A percentile compares a stretch with the other conserved stretches of the same genome.
phyloP scores from a whole-genome alignment of 2,888 invertebrate species.

The Chloroclystis v-ata region DNA sequence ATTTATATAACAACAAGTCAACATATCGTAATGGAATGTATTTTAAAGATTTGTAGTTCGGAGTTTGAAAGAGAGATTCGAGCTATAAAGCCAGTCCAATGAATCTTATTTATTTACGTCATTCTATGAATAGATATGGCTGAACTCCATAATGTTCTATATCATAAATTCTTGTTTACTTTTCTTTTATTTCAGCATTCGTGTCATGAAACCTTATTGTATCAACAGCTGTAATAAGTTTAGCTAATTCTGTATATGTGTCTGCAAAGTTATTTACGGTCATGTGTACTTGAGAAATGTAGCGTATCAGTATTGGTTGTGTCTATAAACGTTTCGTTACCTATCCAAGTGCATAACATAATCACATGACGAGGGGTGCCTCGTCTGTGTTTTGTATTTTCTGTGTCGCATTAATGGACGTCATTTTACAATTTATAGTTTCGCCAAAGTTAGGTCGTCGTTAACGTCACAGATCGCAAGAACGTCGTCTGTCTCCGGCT shows the following conservation, averaged over 20 bases:
- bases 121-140: constrained; percentile 18
- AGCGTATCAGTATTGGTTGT: background rate
- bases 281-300: background rate
- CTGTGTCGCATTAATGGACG: constrained; percentile 19
- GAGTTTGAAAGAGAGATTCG: constrained; percentile 17
- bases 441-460: constrained; percentile 14
- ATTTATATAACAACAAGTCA: constrained; percentile 17
- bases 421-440: constrained; percentile 27
- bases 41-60: constrained; percentile 19
- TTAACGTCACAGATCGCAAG: constrained; percentile 30
- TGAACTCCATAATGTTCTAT: constrained; percentile 10
- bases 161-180: constrained; percentile 13
- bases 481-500: constrained; percentile 26
- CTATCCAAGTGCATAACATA: constrained; percentile 8
- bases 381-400: background rate
- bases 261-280: background rate
- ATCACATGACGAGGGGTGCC: constrained; percentile 9
- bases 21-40: constrained; percentile 13
- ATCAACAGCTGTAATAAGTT: constrained; percentile 1
- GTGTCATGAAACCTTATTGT: background rate
- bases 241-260: background rate
- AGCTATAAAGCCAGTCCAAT: constrained; percentile 16
- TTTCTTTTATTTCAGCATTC: constrained; percentile 7
- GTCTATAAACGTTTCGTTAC: constrained; percentile 7
- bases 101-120: constrained; percentile 19